phyloP scores from a whole-genome alignment of 2,113 vertebrate species.

The Theristicus caerulescens region DNA sequence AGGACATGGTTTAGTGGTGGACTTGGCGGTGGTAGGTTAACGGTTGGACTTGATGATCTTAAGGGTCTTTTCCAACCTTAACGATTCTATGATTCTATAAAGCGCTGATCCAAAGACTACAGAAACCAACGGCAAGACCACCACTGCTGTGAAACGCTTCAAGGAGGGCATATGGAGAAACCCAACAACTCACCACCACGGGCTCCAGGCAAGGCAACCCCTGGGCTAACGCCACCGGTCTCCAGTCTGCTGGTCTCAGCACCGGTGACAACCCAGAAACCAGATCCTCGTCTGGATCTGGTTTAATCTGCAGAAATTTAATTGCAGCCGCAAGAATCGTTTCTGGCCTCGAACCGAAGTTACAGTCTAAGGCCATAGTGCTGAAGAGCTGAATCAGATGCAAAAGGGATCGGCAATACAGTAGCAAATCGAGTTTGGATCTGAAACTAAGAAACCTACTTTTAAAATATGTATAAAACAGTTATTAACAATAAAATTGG shows the following conservation, averaged over 20 bases:
- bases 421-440: not conserved
- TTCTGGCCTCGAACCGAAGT: too few relatives aligned
- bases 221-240: accelerated
- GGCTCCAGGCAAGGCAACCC: not conserved
- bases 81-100: not conserved
- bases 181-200: accelerated
- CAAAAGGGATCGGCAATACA: not conserved
- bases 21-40: too few relatives aligned
- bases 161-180: not conserved
- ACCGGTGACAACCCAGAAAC: not conserved
- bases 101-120: not conserved
- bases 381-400: not conserved
- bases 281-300: not conserved
- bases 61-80: too few relatives aligned
- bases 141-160: not conserved
- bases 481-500: not conserved
- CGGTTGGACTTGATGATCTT: too few relatives aligned
- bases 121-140: accelerated
- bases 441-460: not conserved
- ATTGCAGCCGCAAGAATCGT: not conserved
- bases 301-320: not conserved
- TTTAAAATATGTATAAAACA: not conserved
- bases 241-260: not conserved
- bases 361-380: not conserved
- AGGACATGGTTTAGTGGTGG: too few relatives aligned